phyloP scores from a whole-genome alignment of 2,797 vertebrate species.

The Pachyuromys duprasi region DNA sequence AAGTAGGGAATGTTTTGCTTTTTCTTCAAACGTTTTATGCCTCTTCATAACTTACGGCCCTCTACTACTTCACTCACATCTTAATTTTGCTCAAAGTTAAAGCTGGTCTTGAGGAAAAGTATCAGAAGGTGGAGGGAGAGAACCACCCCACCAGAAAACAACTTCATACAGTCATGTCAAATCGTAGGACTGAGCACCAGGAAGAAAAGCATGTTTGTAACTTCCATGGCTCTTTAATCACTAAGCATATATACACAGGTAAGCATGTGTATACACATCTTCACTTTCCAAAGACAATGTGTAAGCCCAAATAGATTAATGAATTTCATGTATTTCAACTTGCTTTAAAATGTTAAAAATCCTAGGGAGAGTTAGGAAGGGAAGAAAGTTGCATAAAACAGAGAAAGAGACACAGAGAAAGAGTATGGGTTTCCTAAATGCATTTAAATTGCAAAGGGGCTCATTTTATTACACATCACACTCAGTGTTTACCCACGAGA shows the following conservation, averaged over 20 bases:
- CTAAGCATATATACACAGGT: neutral
- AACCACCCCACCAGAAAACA: neutral
- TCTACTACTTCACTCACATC: neutral
- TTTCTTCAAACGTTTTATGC: neutral
- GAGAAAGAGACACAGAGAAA: neutral
- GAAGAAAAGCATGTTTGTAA: neutral
- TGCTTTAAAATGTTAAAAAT: neutral
- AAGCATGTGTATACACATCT: neutral
- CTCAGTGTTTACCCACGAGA: neutral
- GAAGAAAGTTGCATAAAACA: neutral
- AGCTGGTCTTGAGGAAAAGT: neutral
- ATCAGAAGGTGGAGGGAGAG: neutral
- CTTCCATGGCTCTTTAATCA: neutral
- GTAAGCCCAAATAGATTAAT: neutral
- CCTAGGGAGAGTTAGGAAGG: neutral
- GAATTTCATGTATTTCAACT: neutral
- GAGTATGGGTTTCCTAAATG: neutral
- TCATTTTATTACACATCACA: neutral
- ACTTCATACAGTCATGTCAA: neutral
- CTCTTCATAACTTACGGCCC: neutral
- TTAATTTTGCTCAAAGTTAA: slow-evolving; percentile 1
- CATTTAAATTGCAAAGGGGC: neutral
- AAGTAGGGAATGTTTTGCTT: neutral
- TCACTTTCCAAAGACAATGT: neutral
- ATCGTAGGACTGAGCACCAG: neutral